phyloP scores from a whole-genome alignment of 2,888 invertebrate genomes.

The Acronicta psi region DNA sequence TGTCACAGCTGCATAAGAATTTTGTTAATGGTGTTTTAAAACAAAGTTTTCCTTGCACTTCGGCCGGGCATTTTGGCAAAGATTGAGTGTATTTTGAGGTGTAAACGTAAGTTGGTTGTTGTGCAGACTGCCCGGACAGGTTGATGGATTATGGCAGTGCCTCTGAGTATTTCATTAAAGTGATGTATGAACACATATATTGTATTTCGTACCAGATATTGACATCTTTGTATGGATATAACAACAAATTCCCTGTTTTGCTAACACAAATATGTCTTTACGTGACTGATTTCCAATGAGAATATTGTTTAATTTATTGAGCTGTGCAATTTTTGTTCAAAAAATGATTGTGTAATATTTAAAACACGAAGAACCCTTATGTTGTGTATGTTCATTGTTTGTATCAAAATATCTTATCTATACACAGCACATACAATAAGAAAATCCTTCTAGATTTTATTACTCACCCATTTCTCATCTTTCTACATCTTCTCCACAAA shows the following conservation, averaged over 20 bases:
- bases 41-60: conserved; percentile 65
- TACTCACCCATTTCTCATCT: conserved; percentile 11
- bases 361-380: too few relatives aligned
- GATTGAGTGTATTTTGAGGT: conserved; percentile 33
- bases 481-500: conserved; percentile 11
- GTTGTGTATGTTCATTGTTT: too few relatives aligned
- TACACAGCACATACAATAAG: background rate
- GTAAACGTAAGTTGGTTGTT: conserved; percentile 64
- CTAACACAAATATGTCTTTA: background rate
- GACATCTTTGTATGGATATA: background rate
- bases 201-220: conserved; percentile 21
- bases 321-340: too few relatives aligned
- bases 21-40: conserved; percentile 67
- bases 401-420: too few relatives aligned
- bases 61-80: conserved; percentile 43
- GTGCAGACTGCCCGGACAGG: conserved; percentile 69
- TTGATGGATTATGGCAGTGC: conserved; percentile 77
- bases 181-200: conserved; percentile 47
- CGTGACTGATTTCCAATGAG: too few relatives aligned
- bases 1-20: conserved; percentile 46
- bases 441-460: conserved; percentile 10
- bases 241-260: background rate
- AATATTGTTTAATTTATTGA: too few relatives aligned
- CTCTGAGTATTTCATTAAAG: conserved; percentile 72
- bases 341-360: too few relatives aligned